Evolutionary conservation across 37 sponge, comb jelly and placozoan species (phyloP).

Genomic region (Amphimedon queenslandica): DNA sequence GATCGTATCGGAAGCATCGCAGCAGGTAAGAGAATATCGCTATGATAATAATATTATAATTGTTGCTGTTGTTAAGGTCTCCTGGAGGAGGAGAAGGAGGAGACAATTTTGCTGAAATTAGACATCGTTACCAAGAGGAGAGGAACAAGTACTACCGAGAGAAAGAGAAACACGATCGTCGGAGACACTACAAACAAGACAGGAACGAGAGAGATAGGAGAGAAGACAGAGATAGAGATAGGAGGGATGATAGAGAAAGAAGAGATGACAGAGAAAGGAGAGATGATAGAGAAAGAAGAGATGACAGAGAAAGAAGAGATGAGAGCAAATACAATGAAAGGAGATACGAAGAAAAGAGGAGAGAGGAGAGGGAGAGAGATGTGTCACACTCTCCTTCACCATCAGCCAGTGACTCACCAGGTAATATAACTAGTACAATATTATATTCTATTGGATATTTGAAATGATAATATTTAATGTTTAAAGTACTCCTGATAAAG

Average conservation of each 20-base stretch:
- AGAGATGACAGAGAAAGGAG: neutral
- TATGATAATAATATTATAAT: too few relatives aligned
- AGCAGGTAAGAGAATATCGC: too few relatives aligned
- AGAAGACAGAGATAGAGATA: constrained; percentile 18
- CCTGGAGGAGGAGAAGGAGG: too few relatives aligned
- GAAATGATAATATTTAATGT: neutral
- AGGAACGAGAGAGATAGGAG: constrained; percentile 33
- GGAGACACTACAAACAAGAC: too few relatives aligned
- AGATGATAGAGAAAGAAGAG: neutral
- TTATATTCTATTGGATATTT: too few relatives aligned
- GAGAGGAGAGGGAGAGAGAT: neutral
- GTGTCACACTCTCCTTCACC: neutral
- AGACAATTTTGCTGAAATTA: too few relatives aligned
- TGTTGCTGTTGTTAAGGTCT: too few relatives aligned
- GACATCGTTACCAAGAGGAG: too few relatives aligned
- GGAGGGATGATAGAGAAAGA: neutral
- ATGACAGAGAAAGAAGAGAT: neutral
- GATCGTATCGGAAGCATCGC: too few relatives aligned
- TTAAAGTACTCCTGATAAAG: neutral
- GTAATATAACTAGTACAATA: too few relatives aligned
- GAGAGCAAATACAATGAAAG: neutral
- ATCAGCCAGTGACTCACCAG: neutral
- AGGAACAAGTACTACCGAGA: too few relatives aligned
- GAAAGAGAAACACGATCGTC: too few relatives aligned
- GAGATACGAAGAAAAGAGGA: neutral